Evolutionary conservation across 1,140 invertebrate species (phyloP), one percentile per base, ranked within the genome.

Genomic region (Cotesia glomerata): DNA sequence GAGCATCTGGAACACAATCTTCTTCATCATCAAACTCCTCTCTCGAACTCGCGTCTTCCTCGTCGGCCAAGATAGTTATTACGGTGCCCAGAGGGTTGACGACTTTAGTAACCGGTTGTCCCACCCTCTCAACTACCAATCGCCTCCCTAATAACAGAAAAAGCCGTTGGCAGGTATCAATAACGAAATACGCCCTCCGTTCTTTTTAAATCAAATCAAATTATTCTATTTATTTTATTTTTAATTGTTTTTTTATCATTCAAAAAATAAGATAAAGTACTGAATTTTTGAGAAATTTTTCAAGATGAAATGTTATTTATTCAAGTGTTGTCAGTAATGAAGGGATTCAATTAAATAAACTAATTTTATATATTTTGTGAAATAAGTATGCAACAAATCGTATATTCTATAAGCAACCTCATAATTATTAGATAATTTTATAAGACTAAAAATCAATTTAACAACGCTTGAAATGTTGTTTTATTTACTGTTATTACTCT

Each of bases 161-260:
- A 89, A 92, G 91, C 91, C 91, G 91, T 92, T 90, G 91, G 91
- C 91, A 92, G 90, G 90, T 90, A 88, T 89, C 85, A 87, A 81
- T 81, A 80, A 77, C 75, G 72, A 77, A 45, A 45, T 59, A 56
- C 39, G 35, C 56, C 45, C 73, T 67, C 26, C 52, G 13, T 58
- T 16, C 26, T 32, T 35, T 11, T 26, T 11, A 52, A 14, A n/a
- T 58, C 59, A 18, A 58, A 62, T 18, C 9, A 16, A 59, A 54
- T 51, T 54, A 3, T 16, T 39, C 36, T 63, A 13, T 69, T 39
- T 52, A 45, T 52, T 35, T 36, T 39, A 61, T 49, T 63, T 56
- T 13, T 56, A 14, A 18, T 56, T n/a, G 7, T 56, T 56, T 13
- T 56, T 4, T 56, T n/a, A n/a, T 16, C 52, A 56, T 16, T 56